These are phyloP conservation scores for Lophius piscatorius DNA, from an alignment of 2,113 vertebrate species.

Conservation along the genomic window DNA sequence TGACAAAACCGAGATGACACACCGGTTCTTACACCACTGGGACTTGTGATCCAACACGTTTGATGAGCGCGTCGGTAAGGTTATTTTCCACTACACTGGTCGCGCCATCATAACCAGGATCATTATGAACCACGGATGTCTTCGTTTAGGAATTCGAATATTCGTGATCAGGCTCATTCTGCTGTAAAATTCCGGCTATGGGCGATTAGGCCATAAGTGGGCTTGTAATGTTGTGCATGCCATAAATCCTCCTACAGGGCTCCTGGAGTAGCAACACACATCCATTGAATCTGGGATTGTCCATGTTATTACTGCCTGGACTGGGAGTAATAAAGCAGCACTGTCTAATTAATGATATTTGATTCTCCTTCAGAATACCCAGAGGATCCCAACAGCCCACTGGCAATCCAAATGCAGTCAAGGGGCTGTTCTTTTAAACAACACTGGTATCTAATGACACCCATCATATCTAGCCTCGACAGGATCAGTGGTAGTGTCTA, in stretches of 20 bases:
- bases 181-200: constrained; percentile 1
- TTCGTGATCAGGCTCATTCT: not conserved
- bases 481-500: too few species aligned
- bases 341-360: too few species aligned
- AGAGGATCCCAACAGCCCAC: too few species aligned
- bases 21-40: constrained; percentile 26
- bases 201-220: constrained; percentile 26
- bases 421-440: too few species aligned
- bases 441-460: not conserved
- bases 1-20: constrained; percentile 46
- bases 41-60: constrained; percentile 42
- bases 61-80: constrained; percentile 71
- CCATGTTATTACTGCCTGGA: constrained; percentile 6
- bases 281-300: not conserved
- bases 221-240: constrained; percentile 26
- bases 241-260: constrained; percentile 15
- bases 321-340: too few species aligned
- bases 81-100: not conserved
- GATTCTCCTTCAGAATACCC: too few species aligned
- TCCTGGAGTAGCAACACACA: constrained; percentile 13
- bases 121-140: not conserved
- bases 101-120: not conserved
- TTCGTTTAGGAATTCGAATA: not conserved
- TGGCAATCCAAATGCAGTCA: too few species aligned
- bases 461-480: not conserved